Percentiles rank a stretch among this genome's conserved stretches.
Evolutionary conservation across 53 echinoderm and acorn worm species (phyloP).

Genomic region (Echinometra lucunter): DNA sequence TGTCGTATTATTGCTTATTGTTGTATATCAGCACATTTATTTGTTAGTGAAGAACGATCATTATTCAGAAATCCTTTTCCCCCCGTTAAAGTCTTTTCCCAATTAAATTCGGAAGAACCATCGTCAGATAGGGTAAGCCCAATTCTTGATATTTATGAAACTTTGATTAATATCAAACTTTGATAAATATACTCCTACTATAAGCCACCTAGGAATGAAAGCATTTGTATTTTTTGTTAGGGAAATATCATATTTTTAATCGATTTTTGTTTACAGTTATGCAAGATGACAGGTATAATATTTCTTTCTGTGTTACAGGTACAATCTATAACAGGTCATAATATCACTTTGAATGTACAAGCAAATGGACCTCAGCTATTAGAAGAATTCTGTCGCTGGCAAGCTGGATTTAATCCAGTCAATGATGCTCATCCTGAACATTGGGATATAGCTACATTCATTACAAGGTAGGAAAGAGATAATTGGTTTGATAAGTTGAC

Average conservation of each 20-base stretch:
- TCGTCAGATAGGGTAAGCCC: too few relatives aligned
- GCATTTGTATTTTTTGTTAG: not conserved
- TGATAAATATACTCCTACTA: too few relatives aligned
- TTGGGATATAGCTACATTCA: conserved; percentile 87
- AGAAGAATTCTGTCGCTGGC: conserved; percentile 88
- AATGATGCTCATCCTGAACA: conserved; percentile 79
- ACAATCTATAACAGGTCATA: conserved; percentile 39
- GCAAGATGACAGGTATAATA: not conserved
- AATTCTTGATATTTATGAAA: too few relatives aligned
- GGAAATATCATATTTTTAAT: not conserved
- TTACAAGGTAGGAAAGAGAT: conserved; percentile 74
- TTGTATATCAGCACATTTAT: too few relatives aligned
- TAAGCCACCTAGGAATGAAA: not conserved
- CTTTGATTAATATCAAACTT: too few relatives aligned
- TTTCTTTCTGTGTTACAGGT: not conserved
- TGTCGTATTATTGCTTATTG: too few relatives aligned
- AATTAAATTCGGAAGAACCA: too few relatives aligned
- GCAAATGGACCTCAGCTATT: conserved; percentile 67
- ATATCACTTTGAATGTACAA: conserved; percentile 60
- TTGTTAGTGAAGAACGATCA: too few relatives aligned
- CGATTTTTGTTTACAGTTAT: not conserved
- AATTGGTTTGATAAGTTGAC: not conserved
- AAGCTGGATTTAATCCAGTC: conserved; percentile 74
- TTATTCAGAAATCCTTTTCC: too few relatives aligned
- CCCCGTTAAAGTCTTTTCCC: too few relatives aligned